These are phyloP conservation scores for Ambastaia sidthimunki DNA, from an alignment of 2,797 vertebrate species.

Conservation along the genomic window DNA sequence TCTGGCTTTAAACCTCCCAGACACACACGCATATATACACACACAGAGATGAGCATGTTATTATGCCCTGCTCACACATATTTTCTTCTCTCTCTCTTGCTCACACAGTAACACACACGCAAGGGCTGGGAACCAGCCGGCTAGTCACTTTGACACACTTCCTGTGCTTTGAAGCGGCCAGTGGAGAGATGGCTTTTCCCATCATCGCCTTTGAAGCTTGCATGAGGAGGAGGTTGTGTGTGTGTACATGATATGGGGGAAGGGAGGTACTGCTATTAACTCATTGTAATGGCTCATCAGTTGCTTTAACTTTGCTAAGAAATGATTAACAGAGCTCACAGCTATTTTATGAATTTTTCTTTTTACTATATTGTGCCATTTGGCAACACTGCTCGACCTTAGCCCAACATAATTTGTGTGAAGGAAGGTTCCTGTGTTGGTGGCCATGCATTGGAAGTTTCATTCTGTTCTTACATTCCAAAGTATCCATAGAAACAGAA, in stretches of 20 bases:
- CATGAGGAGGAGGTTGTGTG: conserved; percentile 44
- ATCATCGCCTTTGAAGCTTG: conserved; percentile 78
- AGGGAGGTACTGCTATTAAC: conserved; percentile 35
- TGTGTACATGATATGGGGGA: conserved; percentile 36
- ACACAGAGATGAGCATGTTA: conserved; percentile 80
- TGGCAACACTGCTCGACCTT: conserved; percentile 64
- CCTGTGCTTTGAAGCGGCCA: conserved; percentile 86
- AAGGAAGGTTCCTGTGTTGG: conserved; percentile 60
- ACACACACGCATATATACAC: conserved; percentile 75
- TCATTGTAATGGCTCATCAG: conserved; percentile 41
- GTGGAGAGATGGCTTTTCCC: conserved; percentile 80
- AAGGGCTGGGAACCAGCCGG: conserved; percentile 73
- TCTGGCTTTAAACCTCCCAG: conserved; percentile 75
- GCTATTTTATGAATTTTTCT: not conserved
- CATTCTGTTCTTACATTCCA: conserved; percentile 69
- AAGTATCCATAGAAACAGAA: conserved; percentile 79
- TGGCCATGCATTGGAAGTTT: conserved; percentile 76
- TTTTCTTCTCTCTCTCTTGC: conserved; percentile 43
- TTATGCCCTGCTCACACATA: conserved; percentile 60
- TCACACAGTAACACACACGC: conserved; percentile 34
- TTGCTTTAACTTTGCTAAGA: conserved; percentile 20
- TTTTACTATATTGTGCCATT: conserved; percentile 7
- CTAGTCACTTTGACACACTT: conserved; percentile 83
- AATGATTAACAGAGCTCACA: not conserved
- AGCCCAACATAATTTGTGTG: conserved; percentile 53